phyloP scores from a whole-genome alignment of 1,140 invertebrate genomes.

The Formica exsecta region DNA sequence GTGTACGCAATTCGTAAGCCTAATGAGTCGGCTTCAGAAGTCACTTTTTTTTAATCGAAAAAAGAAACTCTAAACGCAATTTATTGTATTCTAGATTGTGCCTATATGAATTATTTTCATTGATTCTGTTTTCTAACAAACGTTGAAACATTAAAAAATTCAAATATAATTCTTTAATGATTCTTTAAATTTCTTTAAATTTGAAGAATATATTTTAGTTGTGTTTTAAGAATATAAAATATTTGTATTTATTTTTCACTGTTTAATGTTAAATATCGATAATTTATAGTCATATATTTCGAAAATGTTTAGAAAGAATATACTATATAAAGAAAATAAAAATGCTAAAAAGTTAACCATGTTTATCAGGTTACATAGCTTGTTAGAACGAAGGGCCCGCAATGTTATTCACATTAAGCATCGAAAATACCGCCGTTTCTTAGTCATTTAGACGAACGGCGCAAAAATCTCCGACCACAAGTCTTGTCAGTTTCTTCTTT shows the following conservation, averaged over 20 bases:
- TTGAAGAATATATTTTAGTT: not conserved
- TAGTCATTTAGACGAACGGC: slow-evolving; percentile 38
- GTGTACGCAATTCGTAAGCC: slow-evolving; percentile 11
- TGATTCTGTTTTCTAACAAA: not conserved
- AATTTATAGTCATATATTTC: not conserved
- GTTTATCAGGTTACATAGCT: slow-evolving; percentile 35
- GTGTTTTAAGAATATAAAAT: not conserved
- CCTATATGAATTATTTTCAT: not conserved
- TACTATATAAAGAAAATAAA: not conserved
- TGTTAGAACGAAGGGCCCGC: slow-evolving; percentile 24
- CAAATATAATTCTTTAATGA: not conserved
- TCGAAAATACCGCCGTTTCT: slow-evolving; percentile 41
- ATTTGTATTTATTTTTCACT: not conserved
- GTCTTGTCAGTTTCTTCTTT: slow-evolving; percentile 55
- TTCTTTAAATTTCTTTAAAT: not conserved
- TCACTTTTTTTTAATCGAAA: slow-evolving; percentile 4
- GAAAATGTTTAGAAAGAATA: not conserved
- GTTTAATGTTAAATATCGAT: not conserved
- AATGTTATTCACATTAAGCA: slow-evolving; percentile 56
- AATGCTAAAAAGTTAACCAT: not conserved
- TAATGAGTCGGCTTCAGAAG: not conserved
- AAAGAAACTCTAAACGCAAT: not conserved
- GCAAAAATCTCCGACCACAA: slow-evolving; percentile 55
- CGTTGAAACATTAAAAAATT: not conserved
- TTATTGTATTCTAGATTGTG: not conserved